A percentile compares a stretch with the other conserved stretches of the same genome.
These are phyloP conservation scores for Typhlichthys eigenmanni DNA, from an alignment of 2,797 vertebrate genomes.

Conservation along the genomic window DNA sequence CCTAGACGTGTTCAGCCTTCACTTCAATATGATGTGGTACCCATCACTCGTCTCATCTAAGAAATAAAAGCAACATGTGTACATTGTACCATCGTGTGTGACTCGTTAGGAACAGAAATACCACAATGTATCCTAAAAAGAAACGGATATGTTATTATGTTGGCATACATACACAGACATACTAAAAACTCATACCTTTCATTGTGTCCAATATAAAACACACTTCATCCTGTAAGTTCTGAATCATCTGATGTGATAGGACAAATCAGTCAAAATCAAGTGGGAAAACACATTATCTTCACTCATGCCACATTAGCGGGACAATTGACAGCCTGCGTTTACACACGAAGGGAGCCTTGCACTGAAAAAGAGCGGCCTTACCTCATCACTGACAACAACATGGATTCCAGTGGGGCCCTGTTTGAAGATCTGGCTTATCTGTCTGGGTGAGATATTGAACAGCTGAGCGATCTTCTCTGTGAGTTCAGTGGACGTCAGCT, in stretches of 20 bases:
- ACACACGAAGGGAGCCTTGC: not conserved
- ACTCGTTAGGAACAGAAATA: conserved; percentile 15
- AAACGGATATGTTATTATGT: not conserved
- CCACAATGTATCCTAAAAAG: not conserved
- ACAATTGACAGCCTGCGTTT: not conserved
- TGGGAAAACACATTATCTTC: not conserved
- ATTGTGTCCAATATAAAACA: conserved; percentile 97
- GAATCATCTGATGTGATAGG: conserved; percentile 87
- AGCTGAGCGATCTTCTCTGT: conserved; percentile 94
- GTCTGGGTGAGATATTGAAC: conserved; percentile 91
- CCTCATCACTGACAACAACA: conserved; percentile 95
- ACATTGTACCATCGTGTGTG: not conserved
- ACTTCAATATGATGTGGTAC: conserved; percentile 97
- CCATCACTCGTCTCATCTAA: conserved; percentile 91
- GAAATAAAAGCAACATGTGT: conserved; percentile 6
- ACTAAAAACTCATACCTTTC: conserved; percentile 83
- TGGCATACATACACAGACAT: not conserved
- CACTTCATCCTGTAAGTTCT: conserved; percentile 96
- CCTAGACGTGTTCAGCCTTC: conserved; percentile 52
- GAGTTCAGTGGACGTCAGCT: conserved; percentile 86
- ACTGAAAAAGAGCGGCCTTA: conserved; percentile 42
- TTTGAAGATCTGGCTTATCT: conserved; percentile 96
- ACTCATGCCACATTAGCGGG: not conserved
- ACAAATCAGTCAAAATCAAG: not conserved
- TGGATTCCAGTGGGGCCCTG: conserved; percentile 96